Evolutionary conservation across 2,113 vertebrate genomes (phyloP).

Genomic region (Vidua macroura): DNA sequence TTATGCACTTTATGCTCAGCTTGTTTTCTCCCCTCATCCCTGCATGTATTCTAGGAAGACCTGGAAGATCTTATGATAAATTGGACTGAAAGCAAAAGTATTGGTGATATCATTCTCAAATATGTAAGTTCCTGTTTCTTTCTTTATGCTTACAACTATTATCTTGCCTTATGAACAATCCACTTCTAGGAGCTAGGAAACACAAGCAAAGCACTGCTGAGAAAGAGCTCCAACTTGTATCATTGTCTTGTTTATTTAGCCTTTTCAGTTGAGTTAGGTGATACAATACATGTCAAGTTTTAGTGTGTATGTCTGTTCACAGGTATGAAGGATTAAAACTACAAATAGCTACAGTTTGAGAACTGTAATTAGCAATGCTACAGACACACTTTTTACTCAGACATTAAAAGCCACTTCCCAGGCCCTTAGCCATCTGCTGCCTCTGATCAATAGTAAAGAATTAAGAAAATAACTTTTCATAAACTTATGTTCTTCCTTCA

Average conservation of each 20-base stretch:
- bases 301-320: neutral
- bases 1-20: neutral
- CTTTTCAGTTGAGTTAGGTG: neutral
- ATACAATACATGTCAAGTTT: neutral
- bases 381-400: neutral
- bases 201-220: neutral
- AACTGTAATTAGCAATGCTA: neutral
- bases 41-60: slow-evolving; percentile 78
- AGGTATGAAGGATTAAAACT: neutral
- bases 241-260: neutral
- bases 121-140: slow-evolving; percentile 82
- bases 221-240: neutral
- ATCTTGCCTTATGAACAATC: neutral
- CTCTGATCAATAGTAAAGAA: neutral
- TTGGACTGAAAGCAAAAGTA: slow-evolving; percentile 92
- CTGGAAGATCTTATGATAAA: slow-evolving; percentile 91
- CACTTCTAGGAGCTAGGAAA: neutral
- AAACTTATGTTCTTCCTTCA: neutral
- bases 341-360: neutral
- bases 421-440: neutral
- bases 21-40: neutral
- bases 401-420: neutral
- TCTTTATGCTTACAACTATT: neutral
- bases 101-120: slow-evolving; percentile 93
- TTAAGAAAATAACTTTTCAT: neutral